Evolutionary conservation across 92 coral and sea anemone species (phyloP).

Genomic region (Pocillopora meandrina): DNA sequence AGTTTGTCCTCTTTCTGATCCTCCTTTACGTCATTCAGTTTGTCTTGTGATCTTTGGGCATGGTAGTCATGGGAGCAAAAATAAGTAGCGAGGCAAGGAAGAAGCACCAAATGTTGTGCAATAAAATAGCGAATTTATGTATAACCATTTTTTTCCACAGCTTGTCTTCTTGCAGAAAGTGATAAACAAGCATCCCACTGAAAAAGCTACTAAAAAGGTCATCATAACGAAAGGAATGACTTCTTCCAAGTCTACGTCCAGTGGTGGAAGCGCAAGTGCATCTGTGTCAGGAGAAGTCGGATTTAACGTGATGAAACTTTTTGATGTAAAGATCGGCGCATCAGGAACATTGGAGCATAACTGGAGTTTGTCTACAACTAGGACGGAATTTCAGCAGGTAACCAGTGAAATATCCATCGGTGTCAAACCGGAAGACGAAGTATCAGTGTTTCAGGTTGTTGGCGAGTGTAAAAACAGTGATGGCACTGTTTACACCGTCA

Average conservation of each 20-base stretch:
- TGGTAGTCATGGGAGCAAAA: no score
- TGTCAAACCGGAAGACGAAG: constrained; percentile 11
- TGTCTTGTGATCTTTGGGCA: no score
- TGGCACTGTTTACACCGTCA: not conserved
- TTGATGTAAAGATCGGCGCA: constrained; percentile 9
- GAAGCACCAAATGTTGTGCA: no score
- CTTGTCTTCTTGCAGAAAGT: not conserved
- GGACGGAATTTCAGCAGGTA: not conserved
- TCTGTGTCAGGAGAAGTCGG: constrained; percentile 27
- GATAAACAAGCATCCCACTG: not conserved
- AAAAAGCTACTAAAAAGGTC: not conserved
- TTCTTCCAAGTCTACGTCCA: constrained; percentile 4
- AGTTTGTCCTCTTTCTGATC: no score
- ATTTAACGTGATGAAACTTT: not conserved
- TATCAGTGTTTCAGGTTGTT: constrained; percentile 3
- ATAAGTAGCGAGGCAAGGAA: no score
- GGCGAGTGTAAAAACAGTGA: constrained; percentile 19
- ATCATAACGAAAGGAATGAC: constrained; percentile 26
- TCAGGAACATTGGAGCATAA: constrained; percentile 10
- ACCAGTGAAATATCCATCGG: not conserved
- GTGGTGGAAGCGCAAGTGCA: not conserved
- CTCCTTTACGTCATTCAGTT: no score
- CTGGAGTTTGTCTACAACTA: constrained; percentile 10
- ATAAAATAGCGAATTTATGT: no score
- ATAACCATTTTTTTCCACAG: not conserved